phyloP scores from a whole-genome alignment of 1,140 invertebrate genomes.

The Bacillus rossius region DNA sequence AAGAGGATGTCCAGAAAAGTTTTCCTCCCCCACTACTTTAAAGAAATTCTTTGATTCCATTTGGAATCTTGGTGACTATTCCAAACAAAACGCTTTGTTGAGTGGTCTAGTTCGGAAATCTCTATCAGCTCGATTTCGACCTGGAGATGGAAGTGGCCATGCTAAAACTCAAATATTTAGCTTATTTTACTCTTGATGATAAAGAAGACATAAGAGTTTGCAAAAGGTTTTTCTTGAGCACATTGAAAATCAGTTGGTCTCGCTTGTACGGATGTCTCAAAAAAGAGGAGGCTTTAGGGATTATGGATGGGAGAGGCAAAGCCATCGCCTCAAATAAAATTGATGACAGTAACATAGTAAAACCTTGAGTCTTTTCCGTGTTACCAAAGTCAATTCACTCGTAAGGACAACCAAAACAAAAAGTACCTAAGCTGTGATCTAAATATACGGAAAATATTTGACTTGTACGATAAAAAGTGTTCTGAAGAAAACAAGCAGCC shows the following conservation, averaged over 20 bases:
- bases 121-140: no score
- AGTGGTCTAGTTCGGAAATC: no score
- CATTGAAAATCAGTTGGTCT: slow-evolving; percentile 24
- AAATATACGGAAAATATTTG: slow-evolving; percentile 24
- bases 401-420: slow-evolving; percentile 24
- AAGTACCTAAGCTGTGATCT: slow-evolving; percentile 24
- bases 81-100: no score
- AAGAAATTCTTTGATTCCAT: no score
- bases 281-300: slow-evolving; percentile 18
- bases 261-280: slow-evolving; percentile 22
- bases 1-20: no score
- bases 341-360: slow-evolving; percentile 22
- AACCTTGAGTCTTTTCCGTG: slow-evolving; percentile 22
- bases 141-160: no score
- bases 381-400: slow-evolving; percentile 27
- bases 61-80: no score
- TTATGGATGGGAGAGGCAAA: slow-evolving; percentile 22
- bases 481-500: slow-evolving; percentile 13
- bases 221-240: slow-evolving; percentile 26
- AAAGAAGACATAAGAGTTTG: background rate
- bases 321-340: slow-evolving; percentile 16
- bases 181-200: no score
- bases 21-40: no score
- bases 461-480: slow-evolving; percentile 23
- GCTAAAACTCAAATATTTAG: no score